Conservation (phyloP, 2,888 invertebrate species). For the Aphidoletes aphidimyza region DNA sequence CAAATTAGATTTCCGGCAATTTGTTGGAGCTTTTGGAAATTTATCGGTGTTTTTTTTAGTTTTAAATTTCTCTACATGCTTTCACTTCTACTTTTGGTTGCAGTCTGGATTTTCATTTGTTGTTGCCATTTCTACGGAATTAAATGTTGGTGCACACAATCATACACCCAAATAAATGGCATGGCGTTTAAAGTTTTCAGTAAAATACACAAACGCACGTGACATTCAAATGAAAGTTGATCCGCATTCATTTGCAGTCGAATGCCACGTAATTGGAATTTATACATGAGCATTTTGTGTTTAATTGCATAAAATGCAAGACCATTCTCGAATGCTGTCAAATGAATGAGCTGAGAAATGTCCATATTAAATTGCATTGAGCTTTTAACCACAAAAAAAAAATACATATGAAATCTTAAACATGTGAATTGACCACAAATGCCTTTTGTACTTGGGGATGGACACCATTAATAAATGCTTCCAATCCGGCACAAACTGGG, state of each 20-base stretch:
- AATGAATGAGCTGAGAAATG: no score
- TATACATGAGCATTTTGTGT: not conserved
- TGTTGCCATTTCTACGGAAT: not conserved
- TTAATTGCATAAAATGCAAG: slow-evolving; percentile 33
- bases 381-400: no score
- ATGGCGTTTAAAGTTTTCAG: not conserved
- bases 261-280: slow-evolving; percentile 22
- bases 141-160: not conserved
- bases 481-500: no score
- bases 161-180: not conserved
- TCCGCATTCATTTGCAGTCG: not conserved
- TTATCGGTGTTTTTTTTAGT: not conserved
- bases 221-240: slow-evolving; percentile 9
- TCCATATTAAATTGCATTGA: no score
- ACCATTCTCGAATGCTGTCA: no score
- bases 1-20: slow-evolving; percentile 49
- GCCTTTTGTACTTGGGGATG: not conserved
- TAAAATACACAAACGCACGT: slow-evolving; percentile 12
- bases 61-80: not conserved
- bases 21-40: not conserved
- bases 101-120: not conserved
- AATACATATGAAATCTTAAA: slow-evolving; percentile 39
- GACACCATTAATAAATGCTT: no score
- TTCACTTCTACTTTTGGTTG: not conserved
- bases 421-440: slow-evolving; percentile 29